phyloP scores from a whole-genome alignment of 2,113 vertebrate genomes.

The Ovibos moschatus region DNA sequence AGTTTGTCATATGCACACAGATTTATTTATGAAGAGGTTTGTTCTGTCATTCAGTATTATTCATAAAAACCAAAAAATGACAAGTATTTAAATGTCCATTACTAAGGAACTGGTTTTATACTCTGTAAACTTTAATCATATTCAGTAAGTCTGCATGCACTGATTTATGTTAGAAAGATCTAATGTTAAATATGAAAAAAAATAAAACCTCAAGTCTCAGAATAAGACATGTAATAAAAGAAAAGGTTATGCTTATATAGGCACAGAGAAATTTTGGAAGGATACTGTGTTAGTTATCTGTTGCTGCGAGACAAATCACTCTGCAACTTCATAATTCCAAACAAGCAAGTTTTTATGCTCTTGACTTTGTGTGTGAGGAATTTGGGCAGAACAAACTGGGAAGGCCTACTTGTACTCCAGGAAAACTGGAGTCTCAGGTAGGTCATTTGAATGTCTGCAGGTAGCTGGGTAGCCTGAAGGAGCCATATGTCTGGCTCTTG shows the following conservation, averaged over 20 bases:
- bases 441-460: not conserved
- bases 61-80: not conserved
- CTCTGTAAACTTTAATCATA: not conserved
- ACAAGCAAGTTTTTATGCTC: not conserved
- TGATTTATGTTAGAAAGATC: not conserved
- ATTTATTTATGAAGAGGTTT: not conserved
- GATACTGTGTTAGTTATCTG: not conserved
- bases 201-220: not conserved
- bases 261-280: not conserved
- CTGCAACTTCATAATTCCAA: not conserved
- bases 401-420: not conserved
- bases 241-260: not conserved
- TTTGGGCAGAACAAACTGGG: not conserved
- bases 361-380: not conserved
- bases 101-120: not conserved
- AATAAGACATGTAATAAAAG: not conserved
- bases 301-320: not conserved
- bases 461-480: not conserved
- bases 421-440: not conserved
- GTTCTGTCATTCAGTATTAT: not conserved
- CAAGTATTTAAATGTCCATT: not conserved
- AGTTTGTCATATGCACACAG: not conserved
- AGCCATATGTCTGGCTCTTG: not conserved
- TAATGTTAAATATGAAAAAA: not conserved
- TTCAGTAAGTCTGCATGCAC: not conserved